Base-by-base conservation (phyloP, 1,140 invertebrate genomes). In the Cepaea nemoralis region DNA sequence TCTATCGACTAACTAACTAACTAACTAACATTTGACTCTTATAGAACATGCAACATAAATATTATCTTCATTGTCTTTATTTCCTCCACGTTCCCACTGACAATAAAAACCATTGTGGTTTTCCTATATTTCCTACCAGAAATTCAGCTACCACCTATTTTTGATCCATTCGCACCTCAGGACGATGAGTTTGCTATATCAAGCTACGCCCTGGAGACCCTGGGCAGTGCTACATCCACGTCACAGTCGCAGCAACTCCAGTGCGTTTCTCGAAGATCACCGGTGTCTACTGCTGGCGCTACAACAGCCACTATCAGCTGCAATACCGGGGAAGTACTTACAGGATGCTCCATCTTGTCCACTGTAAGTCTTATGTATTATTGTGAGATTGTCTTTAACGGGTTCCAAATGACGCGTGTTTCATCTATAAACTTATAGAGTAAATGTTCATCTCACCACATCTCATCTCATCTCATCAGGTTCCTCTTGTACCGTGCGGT, bases 341-440 rank as follows among this genome's bases (percentile, higher is more conserved):
- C 69, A 19, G 69, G 69, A 3, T 77, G 75, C 50, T 39, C 75
- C 19, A 77, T n/a, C 55, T 55, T 35, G 1, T 35, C 37, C 22
- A 63, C 33, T 33, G 75, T 79, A 39, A 14, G 77, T 79, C 8
- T n/a, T n/a, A n/a, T n/a, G n/a, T n/a, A n/a, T n/a, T n/a, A n/a
- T n/a, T n/a, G n/a, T n/a, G n/a, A n/a, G n/a, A n/a, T n/a, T n/a
- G n/a, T n/a, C n/a, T n/a, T n/a, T n/a, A n/a, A n/a, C n/a, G n/a
- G n/a, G n/a, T n/a, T n/a, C n/a, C n/a, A n/a, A n/a, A n/a, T n/a
- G n/a, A n/a, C n/a, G n/a, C n/a, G n/a, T n/a, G n/a, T n/a, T n/a
- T n/a, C n/a, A n/a, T n/a, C n/a, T n/a, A n/a, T n/a, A n/a, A n/a
- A n/a, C n/a, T n/a, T n/a, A n/a, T n/a, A n/a, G n/a, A n/a, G n/a